Conservation (phyloP, 1,140 invertebrate genomes). For the Lethrus apterus region DNA sequence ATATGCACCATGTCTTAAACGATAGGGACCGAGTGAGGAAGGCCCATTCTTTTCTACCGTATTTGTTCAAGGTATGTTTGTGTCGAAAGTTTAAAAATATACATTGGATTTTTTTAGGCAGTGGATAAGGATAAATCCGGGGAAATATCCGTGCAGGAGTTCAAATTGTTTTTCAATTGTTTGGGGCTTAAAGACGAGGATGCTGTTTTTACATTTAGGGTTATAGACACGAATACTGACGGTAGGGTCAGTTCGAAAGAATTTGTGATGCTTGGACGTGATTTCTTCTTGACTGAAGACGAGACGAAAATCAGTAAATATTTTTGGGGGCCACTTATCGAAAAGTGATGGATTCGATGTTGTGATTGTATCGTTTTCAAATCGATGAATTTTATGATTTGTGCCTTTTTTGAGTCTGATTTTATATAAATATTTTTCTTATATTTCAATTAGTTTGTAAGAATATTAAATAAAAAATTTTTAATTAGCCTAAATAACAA, state of each 20-base stretch:
- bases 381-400: no score
- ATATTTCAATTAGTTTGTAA: no score
- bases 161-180: slow-evolving; percentile 73
- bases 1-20: slow-evolving; percentile 73
- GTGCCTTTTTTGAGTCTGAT: no score
- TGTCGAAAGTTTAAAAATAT: not conserved
- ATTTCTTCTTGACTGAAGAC: slow-evolving; percentile 72
- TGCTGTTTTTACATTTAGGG: slow-evolving; percentile 64
- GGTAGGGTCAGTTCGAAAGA: slow-evolving; percentile 67
- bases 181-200: slow-evolving; percentile 64
- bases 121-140: slow-evolving; percentile 73
- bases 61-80: slow-evolving; percentile 64
- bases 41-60: slow-evolving; percentile 68
- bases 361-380: no score
- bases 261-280: slow-evolving; percentile 68
- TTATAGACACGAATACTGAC: slow-evolving; percentile 70
- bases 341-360: no score
- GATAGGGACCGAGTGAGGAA: slow-evolving; percentile 63
- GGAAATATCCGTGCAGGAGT: slow-evolving; percentile 70
- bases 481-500: no score
- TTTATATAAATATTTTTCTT: no score
- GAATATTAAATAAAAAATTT: no score
- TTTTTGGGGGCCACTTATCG: slow-evolving; percentile 72
- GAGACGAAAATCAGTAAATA: slow-evolving; percentile 67
- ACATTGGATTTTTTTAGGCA: slow-evolving; percentile 49